Evolutionary conservation across 1,140 invertebrate species (phyloP), one percentile per base, ranked within the genome.

Genomic region (Steinernema khuongi): DNA sequence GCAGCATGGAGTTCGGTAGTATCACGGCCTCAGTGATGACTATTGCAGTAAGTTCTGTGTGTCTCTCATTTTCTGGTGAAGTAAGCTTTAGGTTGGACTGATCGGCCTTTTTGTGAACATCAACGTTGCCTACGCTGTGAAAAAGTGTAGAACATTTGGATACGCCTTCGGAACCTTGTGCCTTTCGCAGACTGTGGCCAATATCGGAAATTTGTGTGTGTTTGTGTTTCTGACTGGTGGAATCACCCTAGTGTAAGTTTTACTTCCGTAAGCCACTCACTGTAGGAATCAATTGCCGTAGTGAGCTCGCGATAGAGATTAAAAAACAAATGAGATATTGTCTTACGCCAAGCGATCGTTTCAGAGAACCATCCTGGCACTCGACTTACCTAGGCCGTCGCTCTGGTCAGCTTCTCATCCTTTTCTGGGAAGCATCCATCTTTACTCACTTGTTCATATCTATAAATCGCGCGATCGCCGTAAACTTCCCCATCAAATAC

Each of bases 391-490:
- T 60, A 7, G 50, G 50, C 11, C 50, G 50, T 22, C 50, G 50
- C 4, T 60, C 50, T 4, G 50, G 50, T 22, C 50, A 60, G 19
- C 50, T 60, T 22, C 50, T 60, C 11, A 60, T 60, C 50, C 26
- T 60, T 22, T 60, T 60, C 50, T 60, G 50, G 50, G 50, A 60
- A 22, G 50, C 19, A 14, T 60, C 50, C 50, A 60, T 60, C 50
- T 60, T 60, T 22, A 60, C 7, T 26, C 50, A 60, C 50, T 22
- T 60, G 14, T 60, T 60, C 50, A 60, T 60, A 7, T 60, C 50
- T 22, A 60, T 60, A 2, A 60, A 60, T 22, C 50, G 50, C 22
- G 50, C 50, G 11, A 60, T 60, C 11, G 50, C 50, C 7, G 50
- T 60, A 14, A 60, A 14, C 22, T 60, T 60, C 2, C 50, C 50